Percentiles rank a stretch among this genome's conserved stretches.
Evolutionary conservation across 2,113 vertebrate species (phyloP).

Genomic region (Hiodon alosoides): DNA sequence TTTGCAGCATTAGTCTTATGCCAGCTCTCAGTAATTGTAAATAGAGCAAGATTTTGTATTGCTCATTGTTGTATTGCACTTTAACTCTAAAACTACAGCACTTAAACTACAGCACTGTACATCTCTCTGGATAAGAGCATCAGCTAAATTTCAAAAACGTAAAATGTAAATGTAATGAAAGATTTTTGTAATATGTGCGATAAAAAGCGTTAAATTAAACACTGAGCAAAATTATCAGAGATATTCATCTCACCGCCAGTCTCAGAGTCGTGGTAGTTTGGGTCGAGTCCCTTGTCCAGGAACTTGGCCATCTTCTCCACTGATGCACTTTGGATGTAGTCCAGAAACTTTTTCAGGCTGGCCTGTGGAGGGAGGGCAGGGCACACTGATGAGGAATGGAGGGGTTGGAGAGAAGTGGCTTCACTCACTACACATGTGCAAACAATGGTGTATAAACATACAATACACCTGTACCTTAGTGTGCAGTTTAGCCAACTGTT

Average conservation of each 20-base stretch:
- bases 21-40: no score
- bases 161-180: no score
- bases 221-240: no score
- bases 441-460: background rate
- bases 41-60: no score
- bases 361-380: constrained; percentile 56
- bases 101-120: no score
- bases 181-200: no score
- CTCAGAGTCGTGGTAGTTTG: constrained; percentile 84
- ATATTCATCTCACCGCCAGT: constrained; percentile 67
- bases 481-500: constrained; percentile 93
- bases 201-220: no score
- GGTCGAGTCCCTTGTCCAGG: constrained; percentile 85
- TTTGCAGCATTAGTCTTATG: no score
- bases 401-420: background rate
- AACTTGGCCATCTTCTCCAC: constrained; percentile 83
- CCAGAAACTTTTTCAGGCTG: constrained; percentile 85
- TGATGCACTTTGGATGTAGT: constrained; percentile 77
- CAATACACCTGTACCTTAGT: constrained; percentile 72
- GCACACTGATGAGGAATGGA: background rate
- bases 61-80: no score
- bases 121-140: no score
- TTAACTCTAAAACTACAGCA: no score
- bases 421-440: background rate
- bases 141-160: no score